These are phyloP conservation scores for Oophaga pumilio DNA, from an alignment of 2,113 vertebrate species.

Conservation along the genomic window DNA sequence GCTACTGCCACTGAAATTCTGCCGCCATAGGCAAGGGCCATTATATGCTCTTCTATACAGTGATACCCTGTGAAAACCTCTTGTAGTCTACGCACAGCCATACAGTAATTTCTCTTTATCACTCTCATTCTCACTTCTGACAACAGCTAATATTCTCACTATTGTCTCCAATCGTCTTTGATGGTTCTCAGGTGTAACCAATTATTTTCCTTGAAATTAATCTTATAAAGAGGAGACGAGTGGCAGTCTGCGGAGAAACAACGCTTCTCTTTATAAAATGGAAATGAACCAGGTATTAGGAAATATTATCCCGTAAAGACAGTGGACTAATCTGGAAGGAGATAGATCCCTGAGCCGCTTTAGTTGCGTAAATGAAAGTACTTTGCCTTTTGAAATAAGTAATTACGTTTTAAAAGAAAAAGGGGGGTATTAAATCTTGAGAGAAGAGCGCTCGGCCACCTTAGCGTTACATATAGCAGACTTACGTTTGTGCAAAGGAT, in stretches of 20 bases:
- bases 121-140: background rate
- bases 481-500: background rate
- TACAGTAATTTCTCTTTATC: background rate
- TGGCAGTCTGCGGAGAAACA: background rate
- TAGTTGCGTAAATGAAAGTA: slow-evolving; percentile 40
- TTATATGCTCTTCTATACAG: background rate
- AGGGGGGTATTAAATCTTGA: slow-evolving; percentile 20
- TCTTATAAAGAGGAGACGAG: slow-evolving; percentile 19
- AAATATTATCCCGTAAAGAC: slow-evolving; percentile 38
- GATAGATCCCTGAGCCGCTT: slow-evolving; percentile 42
- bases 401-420: slow-evolving; percentile 23
- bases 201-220: slow-evolving; percentile 35
- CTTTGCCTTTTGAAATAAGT: slow-evolving; percentile 46
- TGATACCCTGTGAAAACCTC: background rate
- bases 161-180: background rate
- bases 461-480: background rate
- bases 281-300: slow-evolving; percentile 42
- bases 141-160: background rate
- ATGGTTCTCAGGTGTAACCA: slow-evolving; percentile 41
- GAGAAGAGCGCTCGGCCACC: background rate
- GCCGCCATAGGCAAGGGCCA: background rate
- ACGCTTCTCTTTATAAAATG: slow-evolving; percentile 4
- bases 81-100: background rate
- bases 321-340: slow-evolving; percentile 43
- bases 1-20: too few relatives aligned